Evolutionary conservation across 2,797 vertebrate species (phyloP), one percentile per base, ranked within the genome.

Genomic region (Microctenopoma steveboyesi): DNA sequence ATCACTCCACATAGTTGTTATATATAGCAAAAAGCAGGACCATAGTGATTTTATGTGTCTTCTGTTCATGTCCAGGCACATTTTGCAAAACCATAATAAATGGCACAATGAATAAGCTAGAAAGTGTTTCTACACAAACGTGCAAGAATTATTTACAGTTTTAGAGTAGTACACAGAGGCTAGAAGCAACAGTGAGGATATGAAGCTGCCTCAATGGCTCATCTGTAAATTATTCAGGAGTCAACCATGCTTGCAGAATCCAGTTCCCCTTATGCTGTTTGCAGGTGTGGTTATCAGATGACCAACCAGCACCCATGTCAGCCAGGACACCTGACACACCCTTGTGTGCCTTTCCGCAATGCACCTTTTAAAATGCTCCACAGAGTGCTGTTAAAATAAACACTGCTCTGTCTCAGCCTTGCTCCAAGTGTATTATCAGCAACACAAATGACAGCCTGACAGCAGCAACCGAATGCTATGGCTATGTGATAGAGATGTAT

Each of bases 191-290:
- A 48, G 27, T 15, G 67, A 76, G 77, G 60, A 88, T 61, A 80
- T 84, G 66, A 86, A 74, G 78, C 68, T 66, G 79, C 66, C 70
- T 88, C 77, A 77, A 51, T 74, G 77, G 61, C 73, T 62, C 59
- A 46, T 71, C 59, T 62, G 67, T 95, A 76, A 94, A 95, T 94
- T 88, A 94, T 95, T 94, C 81, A 94, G 68, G 14, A 79, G 75
- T 70, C 67, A 71, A 39, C 75, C 49, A 37, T 79, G 72, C 81
- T 83, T 72, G 76, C 69, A 62, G 91, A 88, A 83, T 94, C 87
- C 46, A 10, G 88, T 91, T 93, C 87, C 91, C 69, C 87, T 85
- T 70, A 67, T 87, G 71, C 67, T 43, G 51, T 77, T 78, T 77
- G 54, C 69, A 56, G 78, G 69, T 75, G 40, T 42, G 16, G 66